Evolutionary conservation across 2,113 vertebrate species (phyloP), one percentile per base, ranked within the genome.

Genomic region (Hepsetus odoe): DNA sequence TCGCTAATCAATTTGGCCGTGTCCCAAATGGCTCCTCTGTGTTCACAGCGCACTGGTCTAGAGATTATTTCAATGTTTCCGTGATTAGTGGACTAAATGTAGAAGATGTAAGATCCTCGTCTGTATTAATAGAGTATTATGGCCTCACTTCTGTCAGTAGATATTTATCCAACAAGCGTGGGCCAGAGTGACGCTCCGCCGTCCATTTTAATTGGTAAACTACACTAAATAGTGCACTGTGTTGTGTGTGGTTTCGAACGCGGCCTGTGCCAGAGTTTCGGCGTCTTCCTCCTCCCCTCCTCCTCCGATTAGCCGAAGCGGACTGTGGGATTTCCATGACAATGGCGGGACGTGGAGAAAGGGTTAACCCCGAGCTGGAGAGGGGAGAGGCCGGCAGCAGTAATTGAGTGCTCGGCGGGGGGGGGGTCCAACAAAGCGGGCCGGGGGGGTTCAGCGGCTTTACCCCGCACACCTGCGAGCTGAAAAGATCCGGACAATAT

Each of bases 401-500:
- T 85, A 87, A 88, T 88, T 88, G 87, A 87, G 86, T 83, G 87
- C 87, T 61, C 87, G 72, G 83, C 88, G 85, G 85, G 84, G 84
- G 80, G 85, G 79, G 74, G 77, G 84, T 85, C 76, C 89, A 91
- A 93, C 91, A 94, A 94, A 92, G 90, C 85, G 87, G 78, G 76
- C 88, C 85, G 90, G 91, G 92, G 92, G 90, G 91, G 86, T 88
- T 90, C 86, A 35, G 82, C 79, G 85, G 87, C 89, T 94, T 93
- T 93, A 93, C 92, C 91, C 89, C 89, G 86, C 90, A 92, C 93
- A 94, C 93, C 93, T 94, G 93, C 93, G 86, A 89, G 85, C 91
- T 93, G 91, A 92, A 94, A 92, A 89, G 91, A 86, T 61, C 33
- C 65, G 88, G 88, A 93, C 91, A 94, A 93, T 90, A 88, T 84